Evolutionary conservation across 1,140 invertebrate genomes (phyloP).

Genomic region (Camponotus floridanus): DNA sequence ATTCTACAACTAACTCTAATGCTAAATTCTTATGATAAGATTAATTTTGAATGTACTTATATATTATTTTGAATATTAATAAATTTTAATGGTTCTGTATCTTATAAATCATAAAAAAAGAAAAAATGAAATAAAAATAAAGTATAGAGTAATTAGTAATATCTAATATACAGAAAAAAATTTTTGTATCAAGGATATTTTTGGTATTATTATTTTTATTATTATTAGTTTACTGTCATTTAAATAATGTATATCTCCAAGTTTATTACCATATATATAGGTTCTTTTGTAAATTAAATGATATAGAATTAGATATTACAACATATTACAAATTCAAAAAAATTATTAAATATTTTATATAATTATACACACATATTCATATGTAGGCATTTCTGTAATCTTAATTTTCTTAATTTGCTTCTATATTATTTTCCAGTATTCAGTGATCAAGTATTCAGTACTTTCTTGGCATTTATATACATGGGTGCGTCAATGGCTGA

Average conservation of each 20-base stretch:
- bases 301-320: too few relatives aligned
- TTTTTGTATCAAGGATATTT: neutral
- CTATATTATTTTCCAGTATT: constrained; percentile 82
- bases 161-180: neutral
- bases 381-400: neutral
- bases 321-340: too few relatives aligned
- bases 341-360: neutral
- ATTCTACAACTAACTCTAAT: constrained; percentile 93
- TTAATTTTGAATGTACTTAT: constrained; percentile 82
- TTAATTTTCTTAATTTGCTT: constrained; percentile 73
- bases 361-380: neutral
- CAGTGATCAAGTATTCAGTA: constrained; percentile 91
- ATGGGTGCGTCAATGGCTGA: constrained; percentile 95
- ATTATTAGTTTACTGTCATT: too few relatives aligned
- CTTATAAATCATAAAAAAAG: too few relatives aligned
- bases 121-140: too few relatives aligned
- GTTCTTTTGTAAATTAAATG: too few relatives aligned
- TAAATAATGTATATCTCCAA: neutral
- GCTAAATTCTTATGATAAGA: constrained; percentile 84
- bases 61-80: constrained; percentile 48
- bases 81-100: constrained; percentile 29
- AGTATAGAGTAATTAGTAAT: neutral
- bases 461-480: constrained; percentile 90
- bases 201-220: too few relatives aligned
- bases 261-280: too few relatives aligned